These are phyloP conservation scores for Scaptodrosophila latifasciaeformis DNA, from an alignment of 2,888 invertebrate genomes.

Conservation along the genomic window DNA sequence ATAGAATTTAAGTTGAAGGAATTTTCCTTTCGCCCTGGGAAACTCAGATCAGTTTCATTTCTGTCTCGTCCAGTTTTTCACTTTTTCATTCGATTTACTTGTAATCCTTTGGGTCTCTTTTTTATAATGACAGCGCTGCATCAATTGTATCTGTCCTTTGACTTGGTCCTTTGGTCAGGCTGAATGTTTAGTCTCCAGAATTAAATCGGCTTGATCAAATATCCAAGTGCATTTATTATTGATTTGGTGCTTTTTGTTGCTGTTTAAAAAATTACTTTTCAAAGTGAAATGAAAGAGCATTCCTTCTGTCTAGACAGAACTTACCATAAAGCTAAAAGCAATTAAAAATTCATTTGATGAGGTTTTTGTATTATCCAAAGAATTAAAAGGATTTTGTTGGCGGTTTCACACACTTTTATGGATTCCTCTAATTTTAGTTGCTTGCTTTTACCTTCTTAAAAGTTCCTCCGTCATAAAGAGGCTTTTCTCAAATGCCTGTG, in stretches of 20 bases:
- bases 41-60: conserved; percentile 23
- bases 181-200: conserved; percentile 56
- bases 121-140: conserved; percentile 51
- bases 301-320: conserved; percentile 24
- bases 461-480: no score
- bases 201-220: conserved; percentile 27
- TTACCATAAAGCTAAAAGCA: no score
- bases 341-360: conserved; percentile 39
- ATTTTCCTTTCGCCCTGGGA: no score
- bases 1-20: no score
- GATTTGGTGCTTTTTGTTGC: conserved; percentile 12
- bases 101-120: conserved; percentile 25
- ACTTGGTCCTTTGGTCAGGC: conserved; percentile 59
- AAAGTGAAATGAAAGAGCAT: no score
- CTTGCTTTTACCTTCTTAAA: no score
- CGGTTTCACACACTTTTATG: no score
- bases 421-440: no score
- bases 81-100: conserved; percentile 58
- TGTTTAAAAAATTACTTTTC: conserved; percentile 55
- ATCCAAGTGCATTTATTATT: conserved; percentile 4
- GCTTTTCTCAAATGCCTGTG: background rate
- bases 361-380: no score
- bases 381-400: no score
- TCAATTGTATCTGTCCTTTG: conserved; percentile 40
- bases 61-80: background rate